phyloP scores from a whole-genome alignment of 2,888 invertebrate genomes.

The Adelphocoris suturalis region DNA sequence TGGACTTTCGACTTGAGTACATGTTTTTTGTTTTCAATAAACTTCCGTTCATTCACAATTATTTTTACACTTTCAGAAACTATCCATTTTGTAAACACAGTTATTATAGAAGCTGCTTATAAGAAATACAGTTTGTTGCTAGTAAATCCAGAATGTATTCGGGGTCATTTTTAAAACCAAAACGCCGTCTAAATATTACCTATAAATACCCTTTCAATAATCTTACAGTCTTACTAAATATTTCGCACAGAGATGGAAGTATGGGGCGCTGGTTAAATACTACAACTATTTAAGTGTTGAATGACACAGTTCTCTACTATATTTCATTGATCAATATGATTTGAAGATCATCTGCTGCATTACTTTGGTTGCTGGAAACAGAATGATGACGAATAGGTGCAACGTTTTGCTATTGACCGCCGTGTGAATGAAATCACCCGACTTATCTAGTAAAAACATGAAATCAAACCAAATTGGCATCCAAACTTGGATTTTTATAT shows the following conservation, averaged over 20 bases:
- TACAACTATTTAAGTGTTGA: neutral
- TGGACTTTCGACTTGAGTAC: too few relatives aligned
- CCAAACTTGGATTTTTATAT: too few relatives aligned
- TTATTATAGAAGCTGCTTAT: neutral
- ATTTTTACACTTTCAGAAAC: too few relatives aligned
- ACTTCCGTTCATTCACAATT: too few relatives aligned
- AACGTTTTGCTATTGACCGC: too few relatives aligned
- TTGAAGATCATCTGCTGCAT: neutral
- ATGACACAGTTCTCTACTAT: neutral
- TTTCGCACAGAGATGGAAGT: constrained; percentile 42
- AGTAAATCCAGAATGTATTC: neutral
- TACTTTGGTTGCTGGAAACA: neutral
- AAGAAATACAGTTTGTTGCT: neutral
- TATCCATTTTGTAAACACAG: too few relatives aligned
- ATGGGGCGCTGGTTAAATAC: constrained; percentile 17
- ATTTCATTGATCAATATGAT: neutral
- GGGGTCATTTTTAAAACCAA: neutral
- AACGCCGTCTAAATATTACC: neutral
- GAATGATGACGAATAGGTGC: too few relatives aligned
- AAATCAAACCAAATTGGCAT: too few relatives aligned
- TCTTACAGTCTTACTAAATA: constrained; percentile 28
- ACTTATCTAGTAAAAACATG: too few relatives aligned
- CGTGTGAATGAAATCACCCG: too few relatives aligned
- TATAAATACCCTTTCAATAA: constrained; percentile 8
- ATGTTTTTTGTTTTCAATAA: too few relatives aligned